A percentile compares a stretch with the other conserved stretches of the same genome.
These are phyloP conservation scores for Crioceris asparagi DNA, from an alignment of 2,888 invertebrate genomes.

Conservation along the genomic window DNA sequence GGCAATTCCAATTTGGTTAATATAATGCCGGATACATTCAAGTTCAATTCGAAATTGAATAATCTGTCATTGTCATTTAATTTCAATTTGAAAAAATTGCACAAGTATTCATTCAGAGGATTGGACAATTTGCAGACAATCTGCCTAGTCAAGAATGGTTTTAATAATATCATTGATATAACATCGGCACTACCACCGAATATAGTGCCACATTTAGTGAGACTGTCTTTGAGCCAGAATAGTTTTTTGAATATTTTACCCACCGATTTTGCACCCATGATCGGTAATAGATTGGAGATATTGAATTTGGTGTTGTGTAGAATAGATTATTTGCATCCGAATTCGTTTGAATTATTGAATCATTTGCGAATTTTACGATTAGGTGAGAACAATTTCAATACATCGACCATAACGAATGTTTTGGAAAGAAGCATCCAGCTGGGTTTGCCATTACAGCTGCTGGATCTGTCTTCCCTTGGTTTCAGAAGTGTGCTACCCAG, in stretches of 20 bases:
- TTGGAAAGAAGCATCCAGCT: slow-evolving; percentile 33
- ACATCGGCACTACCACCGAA: slow-evolving; percentile 37
- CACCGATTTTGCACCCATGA: slow-evolving; percentile 41
- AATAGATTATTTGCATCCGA: slow-evolving; percentile 43
- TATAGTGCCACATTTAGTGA: slow-evolving; percentile 39
- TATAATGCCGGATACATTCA: slow-evolving; percentile 42
- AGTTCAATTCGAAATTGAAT: slow-evolving; percentile 38
- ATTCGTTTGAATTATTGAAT: slow-evolving; percentile 40
- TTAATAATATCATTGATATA: slow-evolving; percentile 38
- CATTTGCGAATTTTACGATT: slow-evolving; percentile 40
- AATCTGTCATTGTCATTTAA: slow-evolving; percentile 49
- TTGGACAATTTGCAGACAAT: slow-evolving; percentile 41
- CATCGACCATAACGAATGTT: slow-evolving; percentile 37
- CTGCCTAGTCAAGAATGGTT: slow-evolving; percentile 46
- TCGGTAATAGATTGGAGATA: slow-evolving; percentile 37
- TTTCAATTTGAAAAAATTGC: slow-evolving; percentile 38
- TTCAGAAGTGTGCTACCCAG: slow-evolving; percentile 43
- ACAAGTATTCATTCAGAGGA: slow-evolving; percentile 42
- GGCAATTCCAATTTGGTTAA: slow-evolving; percentile 43
- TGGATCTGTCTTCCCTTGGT: slow-evolving; percentile 45
- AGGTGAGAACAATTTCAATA: slow-evolving; percentile 45
- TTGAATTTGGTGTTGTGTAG: slow-evolving; percentile 44
- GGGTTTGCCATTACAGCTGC: slow-evolving; percentile 37
- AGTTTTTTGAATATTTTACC: slow-evolving; percentile 38
- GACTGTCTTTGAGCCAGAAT: slow-evolving; percentile 46